These are phyloP conservation scores for Syrista parreyssii DNA, from an alignment of 2,888 invertebrate genomes.

Conservation along the genomic window DNA sequence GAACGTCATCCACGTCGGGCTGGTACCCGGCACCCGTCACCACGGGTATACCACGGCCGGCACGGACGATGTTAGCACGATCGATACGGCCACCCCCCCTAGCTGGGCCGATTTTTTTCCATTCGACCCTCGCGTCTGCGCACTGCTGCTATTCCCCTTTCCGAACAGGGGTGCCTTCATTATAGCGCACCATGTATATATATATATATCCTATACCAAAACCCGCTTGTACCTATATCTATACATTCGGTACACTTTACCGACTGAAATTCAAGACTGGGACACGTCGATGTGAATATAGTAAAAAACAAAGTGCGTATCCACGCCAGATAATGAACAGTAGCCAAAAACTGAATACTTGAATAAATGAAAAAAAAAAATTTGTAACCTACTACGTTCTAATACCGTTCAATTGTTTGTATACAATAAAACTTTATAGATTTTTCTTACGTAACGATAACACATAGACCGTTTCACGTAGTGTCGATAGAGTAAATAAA, in stretches of 20 bases:
- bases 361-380: neutral
- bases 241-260: neutral
- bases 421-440: neutral
- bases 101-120: constrained; percentile 73
- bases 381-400: neutral
- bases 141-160: constrained; percentile 34
- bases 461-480: neutral
- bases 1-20: constrained; percentile 40
- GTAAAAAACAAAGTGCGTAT: neutral
- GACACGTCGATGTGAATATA: neutral
- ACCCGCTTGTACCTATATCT: neutral
- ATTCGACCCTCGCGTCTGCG: constrained; percentile 55
- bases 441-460: neutral
- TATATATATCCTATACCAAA: neutral
- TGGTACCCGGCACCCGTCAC: constrained; percentile 41
- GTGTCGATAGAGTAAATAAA: neutral
- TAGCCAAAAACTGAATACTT: neutral
- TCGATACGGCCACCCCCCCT: constrained; percentile 64
- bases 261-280: neutral
- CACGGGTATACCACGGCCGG: constrained; percentile 68
- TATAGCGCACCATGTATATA: constrained; percentile 31
- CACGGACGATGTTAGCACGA: constrained; percentile 59
- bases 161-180: constrained; percentile 44
- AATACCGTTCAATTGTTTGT: neutral
- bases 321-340: neutral